A percentile compares a stretch with the other conserved stretches of the same genome.
These are phyloP conservation scores for Apodemia hepburni DNA, from an alignment of 2,888 invertebrate species.

Conservation along the genomic window DNA sequence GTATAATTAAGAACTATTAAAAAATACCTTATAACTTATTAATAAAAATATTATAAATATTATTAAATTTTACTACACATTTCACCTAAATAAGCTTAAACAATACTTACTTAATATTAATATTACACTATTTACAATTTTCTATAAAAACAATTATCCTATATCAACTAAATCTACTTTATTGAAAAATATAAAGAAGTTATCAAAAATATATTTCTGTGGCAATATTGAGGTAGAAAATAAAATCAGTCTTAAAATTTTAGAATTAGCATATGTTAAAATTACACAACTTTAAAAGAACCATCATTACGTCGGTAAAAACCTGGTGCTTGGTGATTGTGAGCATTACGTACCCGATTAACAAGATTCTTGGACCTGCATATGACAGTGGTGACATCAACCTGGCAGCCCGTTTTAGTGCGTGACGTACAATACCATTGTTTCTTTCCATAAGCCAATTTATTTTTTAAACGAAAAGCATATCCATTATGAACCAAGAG, in stretches of 20 bases:
- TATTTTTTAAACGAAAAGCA: slow-evolving; percentile 66
- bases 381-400: slow-evolving; percentile 57
- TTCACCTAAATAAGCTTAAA: no score
- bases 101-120: neutral
- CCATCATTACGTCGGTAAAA: slow-evolving; percentile 62
- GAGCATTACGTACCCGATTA: slow-evolving; percentile 55
- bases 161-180: slow-evolving; percentile 9
- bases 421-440: slow-evolving; percentile 70
- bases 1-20: no score
- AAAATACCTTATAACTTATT: no score
- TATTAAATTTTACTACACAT: no score
- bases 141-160: slow-evolving; percentile 20
- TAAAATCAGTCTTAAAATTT: slow-evolving; percentile 29
- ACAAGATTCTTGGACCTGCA: slow-evolving; percentile 50
- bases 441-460: slow-evolving; percentile 67
- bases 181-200: slow-evolving; percentile 23
- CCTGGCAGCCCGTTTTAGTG: slow-evolving; percentile 62
- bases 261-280: neutral
- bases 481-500: slow-evolving; percentile 61
- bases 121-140: neutral
- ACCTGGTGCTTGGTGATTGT: slow-evolving; percentile 63
- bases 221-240: slow-evolving; percentile 32
- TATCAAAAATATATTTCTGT: slow-evolving; percentile 23
- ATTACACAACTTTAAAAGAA: slow-evolving; percentile 60
- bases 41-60: no score